These are phyloP conservation scores for Rugalucina vietnamica DNA, from an alignment of 2,888 invertebrate species.

Conservation along the genomic window DNA sequence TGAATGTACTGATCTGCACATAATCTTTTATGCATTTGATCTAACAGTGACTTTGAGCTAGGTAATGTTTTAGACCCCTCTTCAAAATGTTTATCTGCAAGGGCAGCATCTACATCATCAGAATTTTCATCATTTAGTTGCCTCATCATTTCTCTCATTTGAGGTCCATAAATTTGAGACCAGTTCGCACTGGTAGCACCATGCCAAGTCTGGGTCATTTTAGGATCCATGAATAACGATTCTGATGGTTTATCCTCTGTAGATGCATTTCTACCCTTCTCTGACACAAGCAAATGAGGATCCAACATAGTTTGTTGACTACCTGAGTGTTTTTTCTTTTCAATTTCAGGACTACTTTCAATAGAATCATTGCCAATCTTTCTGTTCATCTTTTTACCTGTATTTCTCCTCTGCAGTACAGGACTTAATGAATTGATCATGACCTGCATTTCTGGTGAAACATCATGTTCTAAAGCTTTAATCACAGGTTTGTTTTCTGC, in stretches of 20 bases:
- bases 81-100: constrained; percentile 28
- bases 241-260: neutral
- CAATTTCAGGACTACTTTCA: constrained; percentile 51
- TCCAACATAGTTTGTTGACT: neutral
- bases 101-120: neutral
- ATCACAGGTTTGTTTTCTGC: neutral
- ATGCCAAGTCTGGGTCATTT: constrained; percentile 76
- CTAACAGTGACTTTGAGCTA: constrained; percentile 71
- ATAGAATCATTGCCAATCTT: constrained; percentile 42
- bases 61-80: constrained; percentile 56
- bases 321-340: neutral
- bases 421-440: constrained; percentile 76
- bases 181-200: constrained; percentile 67
- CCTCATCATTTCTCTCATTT: constrained; percentile 62
- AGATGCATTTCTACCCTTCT: neutral
- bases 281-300: neutral
- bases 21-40: constrained; percentile 78
- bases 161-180: constrained; percentile 65
- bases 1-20: constrained; percentile 76
- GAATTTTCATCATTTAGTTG: constrained; percentile 40
- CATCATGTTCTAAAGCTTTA: constrained; percentile 47
- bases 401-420: constrained; percentile 68
- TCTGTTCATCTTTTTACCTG: constrained; percentile 42
- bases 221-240: constrained; percentile 70
- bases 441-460: constrained; percentile 75